A percentile compares a stretch with the other conserved stretches of the same genome.
phyloP scores from a whole-genome alignment of 2,113 vertebrate genomes.

The Leptobrachium leishanense region DNA sequence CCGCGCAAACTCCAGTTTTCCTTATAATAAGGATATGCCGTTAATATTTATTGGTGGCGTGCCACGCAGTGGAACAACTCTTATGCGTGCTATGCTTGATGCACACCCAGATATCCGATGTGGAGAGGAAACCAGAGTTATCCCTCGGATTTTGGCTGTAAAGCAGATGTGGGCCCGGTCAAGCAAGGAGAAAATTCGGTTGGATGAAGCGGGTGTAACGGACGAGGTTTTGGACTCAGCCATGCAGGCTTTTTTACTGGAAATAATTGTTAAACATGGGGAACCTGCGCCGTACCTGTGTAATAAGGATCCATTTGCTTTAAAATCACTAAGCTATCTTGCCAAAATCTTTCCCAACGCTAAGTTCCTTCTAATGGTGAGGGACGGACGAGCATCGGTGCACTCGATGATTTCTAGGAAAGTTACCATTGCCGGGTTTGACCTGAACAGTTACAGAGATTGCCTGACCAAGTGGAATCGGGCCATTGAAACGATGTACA shows the following conservation, averaged over 20 bases:
- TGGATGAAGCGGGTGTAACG: slow-evolving; percentile 93
- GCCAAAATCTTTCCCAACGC: slow-evolving; percentile 93
- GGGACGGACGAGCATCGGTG: slow-evolving; percentile 90
- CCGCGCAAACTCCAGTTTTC: slow-evolving; percentile 64
- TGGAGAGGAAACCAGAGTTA: slow-evolving; percentile 92
- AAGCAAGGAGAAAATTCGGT: slow-evolving; percentile 90
- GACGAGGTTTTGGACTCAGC: slow-evolving; percentile 94
- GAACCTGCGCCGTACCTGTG: slow-evolving; percentile 91
- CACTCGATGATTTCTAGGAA: slow-evolving; percentile 98
- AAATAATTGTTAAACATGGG: slow-evolving; percentile 95
- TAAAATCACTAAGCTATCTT: slow-evolving; percentile 92
- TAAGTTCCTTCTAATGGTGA: slow-evolving; percentile 93
- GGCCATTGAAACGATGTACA: slow-evolving; percentile 96
- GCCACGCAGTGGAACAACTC: slow-evolving; percentile 90
- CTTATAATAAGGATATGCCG: slow-evolving; percentile 96
- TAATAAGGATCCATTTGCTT: slow-evolving; percentile 95
- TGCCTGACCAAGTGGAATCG: slow-evolving; percentile 97
- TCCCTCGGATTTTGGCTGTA: slow-evolving; percentile 90
- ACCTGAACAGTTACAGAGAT: slow-evolving; percentile 93
- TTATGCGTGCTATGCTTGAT: slow-evolving; percentile 96
- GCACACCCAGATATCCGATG: slow-evolving; percentile 92
- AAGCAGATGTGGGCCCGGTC: slow-evolving; percentile 99
- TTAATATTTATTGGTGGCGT: slow-evolving; percentile 94
- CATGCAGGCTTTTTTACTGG: slow-evolving; percentile 93
- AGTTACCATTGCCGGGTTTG: slow-evolving; percentile 95